Evolutionary conservation across 2,113 vertebrate species (phyloP), one percentile per base, ranked within the genome.

Genomic region (Paralichthys olivaceus): DNA sequence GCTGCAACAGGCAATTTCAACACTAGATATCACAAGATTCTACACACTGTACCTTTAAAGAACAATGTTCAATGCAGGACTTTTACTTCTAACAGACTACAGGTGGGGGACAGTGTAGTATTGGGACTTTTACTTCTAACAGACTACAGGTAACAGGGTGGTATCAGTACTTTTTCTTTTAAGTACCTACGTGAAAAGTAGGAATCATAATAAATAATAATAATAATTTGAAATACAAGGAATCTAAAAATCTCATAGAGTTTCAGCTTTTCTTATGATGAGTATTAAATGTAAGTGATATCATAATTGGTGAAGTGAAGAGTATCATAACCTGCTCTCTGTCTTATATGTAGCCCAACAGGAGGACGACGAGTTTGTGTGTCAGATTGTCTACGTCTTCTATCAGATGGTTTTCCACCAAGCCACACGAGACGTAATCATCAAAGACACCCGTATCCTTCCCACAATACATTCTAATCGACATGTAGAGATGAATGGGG

Each of bases 341-440:
- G 54, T 59, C 12, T 26, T 57, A 7, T 45, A 22, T 59, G 28
- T 71, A 99, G 97, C 96, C 88, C 95, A 97, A 56, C 98, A 99
- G 87, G 97, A 99, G 89, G 97, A 99, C 45, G 98, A 99, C 87
- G 98, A 99, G 87, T 99, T 99, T 94, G 98, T 99, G 56, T 99
- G 97, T 92, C 98, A 99, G 91, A 99, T 99, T 59, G 96, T 98
- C 34, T 99, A 98, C 77, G 98, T 99, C n/a, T 99, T 99, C 93
- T 99, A 99, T 88, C 97, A 99, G 91, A 99, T 99, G 97, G 97
- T 99, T 75, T 99, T 99, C 90, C 98, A 99, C 86, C 97, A 99
- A 90, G 98, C 97, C 59, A 99, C 98, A 0, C 95, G 98, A 89
- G 98, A 99, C 64, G 97, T 99, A 88, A 98, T 99, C 90, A 97